Percentiles rank a stretch among this genome's conserved stretches.
These are phyloP conservation scores for Lucifuga dentata DNA, from an alignment of 2,113 vertebrate genomes.

Conservation along the genomic window DNA sequence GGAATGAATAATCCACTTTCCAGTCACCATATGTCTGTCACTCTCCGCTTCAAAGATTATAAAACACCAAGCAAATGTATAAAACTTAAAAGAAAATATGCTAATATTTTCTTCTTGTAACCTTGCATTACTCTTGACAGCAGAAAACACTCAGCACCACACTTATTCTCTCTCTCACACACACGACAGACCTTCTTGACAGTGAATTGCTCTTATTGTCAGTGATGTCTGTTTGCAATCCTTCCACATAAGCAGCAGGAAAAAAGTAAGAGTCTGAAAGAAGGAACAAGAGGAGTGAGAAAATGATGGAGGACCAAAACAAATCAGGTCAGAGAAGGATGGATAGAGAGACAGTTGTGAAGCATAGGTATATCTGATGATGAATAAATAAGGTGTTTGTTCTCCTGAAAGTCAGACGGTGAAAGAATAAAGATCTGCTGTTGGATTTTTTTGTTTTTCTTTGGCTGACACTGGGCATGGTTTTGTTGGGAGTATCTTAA, in stretches of 20 bases:
- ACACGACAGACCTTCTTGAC: conserved; percentile 35
- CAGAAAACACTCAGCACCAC: conserved; percentile 38
- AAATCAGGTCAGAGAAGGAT: conserved; percentile 34
- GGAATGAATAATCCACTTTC: conserved; percentile 33
- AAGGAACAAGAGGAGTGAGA: conserved; percentile 17
- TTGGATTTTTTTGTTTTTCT: conserved; percentile 11
- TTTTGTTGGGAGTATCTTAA: neutral
- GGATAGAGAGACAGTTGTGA: conserved; percentile 10
- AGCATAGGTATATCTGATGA: conserved; percentile 42
- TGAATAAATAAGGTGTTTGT: conserved; percentile 46
- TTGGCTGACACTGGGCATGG: conserved; percentile 8
- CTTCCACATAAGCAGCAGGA: conserved; percentile 20
- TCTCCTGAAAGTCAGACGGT: conserved; percentile 43
- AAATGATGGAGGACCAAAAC: conserved; percentile 54
- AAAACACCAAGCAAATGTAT: conserved; percentile 38
- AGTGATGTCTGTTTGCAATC: conserved; percentile 45
- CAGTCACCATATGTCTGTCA: conserved; percentile 23
- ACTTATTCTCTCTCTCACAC: neutral
- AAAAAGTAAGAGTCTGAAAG: conserved; percentile 5
- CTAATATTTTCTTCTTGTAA: conserved; percentile 38
- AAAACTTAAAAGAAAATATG: conserved; percentile 53
- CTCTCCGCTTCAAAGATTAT: conserved; percentile 31
- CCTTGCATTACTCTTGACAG: conserved; percentile 50
- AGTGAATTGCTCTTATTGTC: conserved; percentile 52
- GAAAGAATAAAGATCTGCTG: conserved; percentile 1